Base-by-base conservation (phyloP, 1,140 invertebrate genomes). In the Cecropterus lyciades region DNA sequence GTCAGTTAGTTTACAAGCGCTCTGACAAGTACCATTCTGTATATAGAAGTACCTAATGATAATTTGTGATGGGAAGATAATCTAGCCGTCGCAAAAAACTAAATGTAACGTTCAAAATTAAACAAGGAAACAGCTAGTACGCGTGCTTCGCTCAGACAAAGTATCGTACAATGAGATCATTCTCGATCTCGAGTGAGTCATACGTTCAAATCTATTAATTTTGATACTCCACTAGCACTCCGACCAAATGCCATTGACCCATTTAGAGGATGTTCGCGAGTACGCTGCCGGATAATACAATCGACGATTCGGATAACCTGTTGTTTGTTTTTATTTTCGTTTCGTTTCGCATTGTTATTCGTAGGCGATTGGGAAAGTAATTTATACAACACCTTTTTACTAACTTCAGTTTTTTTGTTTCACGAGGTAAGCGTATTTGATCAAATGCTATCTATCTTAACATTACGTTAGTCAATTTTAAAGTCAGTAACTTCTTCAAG, bases 191-290 rank as follows among this genome's bases (percentile, higher is more conserved):
- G 24, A 27, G 43, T 65, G 51, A 52, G 56, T 53, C 37, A 67
- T 72, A 71, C 69, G 73, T 57, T 57, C 49, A 53, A 71, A 48
- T 72, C 67, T 79, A 79, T 77, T 75, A 77, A 72, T 75, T 75
- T 77, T 46, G 64, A 56, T 65, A 62, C 63, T 63, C 53, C 53
- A 66, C 73, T 82, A 68, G 70, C 69, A 67, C 60, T 69, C 69
- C 17, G 60, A 64, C 71, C 72, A 75, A 70, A 78, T 82, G 84
- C 75, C 80, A 82, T 77, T 84, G 84, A 79, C 82, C 82, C 75
- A 84, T 77, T 74, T 86, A 70, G 48, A 46, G 33, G 56, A 67
- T 52, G 52, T 49, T 62, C 42, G 59, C 59, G 27, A 62, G 49
- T 13, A 46, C 24, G 17, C 42, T 27, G 48, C 37, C n/a, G 8